Percentiles rank a stretch among this genome's conserved stretches.
Evolutionary conservation across 35 echinoderm and acorn worm genomes (phyloP).

Genomic region (Amphiura filiformis): DNA sequence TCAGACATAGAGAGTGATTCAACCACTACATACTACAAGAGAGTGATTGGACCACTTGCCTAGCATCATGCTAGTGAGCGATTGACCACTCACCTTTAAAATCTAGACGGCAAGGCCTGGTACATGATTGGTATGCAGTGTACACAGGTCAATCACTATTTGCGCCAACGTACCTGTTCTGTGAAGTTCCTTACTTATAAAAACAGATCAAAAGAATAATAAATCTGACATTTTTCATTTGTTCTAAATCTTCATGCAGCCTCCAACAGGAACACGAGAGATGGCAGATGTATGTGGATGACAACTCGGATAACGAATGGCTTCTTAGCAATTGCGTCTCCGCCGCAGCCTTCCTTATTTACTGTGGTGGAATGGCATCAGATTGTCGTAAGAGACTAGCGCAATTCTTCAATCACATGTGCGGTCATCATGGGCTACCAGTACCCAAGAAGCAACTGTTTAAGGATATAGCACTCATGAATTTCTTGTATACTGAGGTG

Average conservation of each 20-base stretch:
- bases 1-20: no score
- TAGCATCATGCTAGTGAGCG: no score
- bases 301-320: slow-evolving; percentile 88
- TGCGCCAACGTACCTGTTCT: no score
- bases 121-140: no score
- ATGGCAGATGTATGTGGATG: slow-evolving; percentile 92
- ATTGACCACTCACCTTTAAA: no score
- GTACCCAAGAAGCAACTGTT: slow-evolving; percentile 83
- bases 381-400: slow-evolving; percentile 71
- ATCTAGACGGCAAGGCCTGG: no score
- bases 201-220: no score
- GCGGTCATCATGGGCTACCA: slow-evolving; percentile 58
- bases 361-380: slow-evolving; percentile 79
- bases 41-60: no score
- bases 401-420: slow-evolving; percentile 73
- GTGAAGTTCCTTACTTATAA: no score
- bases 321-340: slow-evolving; percentile 81
- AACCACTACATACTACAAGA: no score
- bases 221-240: no score
- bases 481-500: slow-evolving; percentile 80
- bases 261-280: slow-evolving; percentile 67
- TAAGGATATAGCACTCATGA: slow-evolving; percentile 67
- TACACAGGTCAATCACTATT: no score
- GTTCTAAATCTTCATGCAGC: slow-evolving; percentile 25
- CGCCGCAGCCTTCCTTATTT: slow-evolving; percentile 84